Base-by-base conservation (phyloP, 2,797 vertebrate species). In the Poeciliopsis turneri region DNA sequence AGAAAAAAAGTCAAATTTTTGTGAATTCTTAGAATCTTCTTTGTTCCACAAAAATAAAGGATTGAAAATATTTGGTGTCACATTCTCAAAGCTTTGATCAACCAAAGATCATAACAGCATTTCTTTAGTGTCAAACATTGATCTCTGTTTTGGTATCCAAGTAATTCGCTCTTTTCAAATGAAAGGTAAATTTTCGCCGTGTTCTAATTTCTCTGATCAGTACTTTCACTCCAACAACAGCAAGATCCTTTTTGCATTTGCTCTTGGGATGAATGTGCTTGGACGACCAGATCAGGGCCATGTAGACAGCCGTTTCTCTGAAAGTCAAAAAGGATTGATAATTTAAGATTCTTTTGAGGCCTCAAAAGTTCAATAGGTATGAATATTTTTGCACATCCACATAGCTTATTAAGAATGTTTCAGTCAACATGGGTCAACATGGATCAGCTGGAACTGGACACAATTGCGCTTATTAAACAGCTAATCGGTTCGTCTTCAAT, bases 401-500 rank as follows among this genome's bases (percentile, higher is more conserved):
- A 9, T 11, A 66, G 18, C 61, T 66, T 39, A 9, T 66, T 20
- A 12, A 15, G 36, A 23, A 61, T 5, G 55, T 25, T 30, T 64
- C 57, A 64, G n/a, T 33, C 30, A 25, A 61, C n/a, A 25, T 11
- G 1, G 11, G 45, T 76, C 55, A 25, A 61, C n/a, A 15, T 11
- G 1, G 11, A 30, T 76, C 55, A 77, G 20, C 57, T 68, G 64
- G 64, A 68, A 25, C 10, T 41, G 36, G 16, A 53, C 79, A 76
- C 45, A 33, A 20, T 46, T 47, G 28, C 39, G 6, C 23, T 46
- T 16, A 10, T 36, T 64, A 61, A 74, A 45, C 78, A 81, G 69
- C 30, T 18, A 1, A 81, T 79, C 53, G 74, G 45, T 77, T 78
- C 72, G 51, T 75, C 61, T 13, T 20, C 18, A 55, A 75, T 33